phyloP scores from a whole-genome alignment of 2,888 invertebrate species.

The Neoascia interrupta region DNA sequence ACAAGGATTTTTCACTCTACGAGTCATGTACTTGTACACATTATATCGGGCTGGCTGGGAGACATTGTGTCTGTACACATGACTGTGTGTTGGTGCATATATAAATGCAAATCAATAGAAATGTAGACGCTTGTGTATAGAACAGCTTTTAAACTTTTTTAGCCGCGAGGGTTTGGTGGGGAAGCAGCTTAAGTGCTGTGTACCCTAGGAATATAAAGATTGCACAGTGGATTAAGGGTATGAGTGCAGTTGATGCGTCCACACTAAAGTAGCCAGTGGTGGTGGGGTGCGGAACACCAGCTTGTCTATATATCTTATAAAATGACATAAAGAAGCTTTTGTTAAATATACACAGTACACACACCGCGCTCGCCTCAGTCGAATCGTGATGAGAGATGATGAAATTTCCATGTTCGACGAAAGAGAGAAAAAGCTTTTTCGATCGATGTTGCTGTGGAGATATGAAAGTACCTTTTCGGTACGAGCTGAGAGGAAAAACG shows the following conservation, averaged over 20 bases:
- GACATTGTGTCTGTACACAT: constrained; percentile 64
- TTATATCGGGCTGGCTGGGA: constrained; percentile 31
- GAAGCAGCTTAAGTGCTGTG: background rate
- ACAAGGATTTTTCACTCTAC: constrained; percentile 75
- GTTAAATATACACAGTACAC: no score
- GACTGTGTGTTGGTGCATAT: constrained; percentile 48
- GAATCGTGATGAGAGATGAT: no score
- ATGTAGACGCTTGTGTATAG: background rate
- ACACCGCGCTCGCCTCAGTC: no score
- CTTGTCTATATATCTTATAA: background rate
- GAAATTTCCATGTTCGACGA: no score
- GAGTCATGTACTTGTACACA: constrained; percentile 59
- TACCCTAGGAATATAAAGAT: no score
- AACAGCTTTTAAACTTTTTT: constrained; percentile 36
- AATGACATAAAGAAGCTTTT: background rate
- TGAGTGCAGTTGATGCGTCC: background rate
- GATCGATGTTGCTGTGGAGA: constrained; percentile 31
- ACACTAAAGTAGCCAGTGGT: no score
- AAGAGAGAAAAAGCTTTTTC: constrained; percentile 31
- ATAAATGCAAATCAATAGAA: background rate
- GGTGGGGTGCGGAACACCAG: background rate
- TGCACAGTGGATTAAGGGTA: no score
- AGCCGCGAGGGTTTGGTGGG: constrained; percentile 1
- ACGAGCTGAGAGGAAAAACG: no score
- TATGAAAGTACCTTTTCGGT: background rate